phyloP scores from a whole-genome alignment of 2,113 vertebrate genomes.

The Peromyscus leucopus region DNA sequence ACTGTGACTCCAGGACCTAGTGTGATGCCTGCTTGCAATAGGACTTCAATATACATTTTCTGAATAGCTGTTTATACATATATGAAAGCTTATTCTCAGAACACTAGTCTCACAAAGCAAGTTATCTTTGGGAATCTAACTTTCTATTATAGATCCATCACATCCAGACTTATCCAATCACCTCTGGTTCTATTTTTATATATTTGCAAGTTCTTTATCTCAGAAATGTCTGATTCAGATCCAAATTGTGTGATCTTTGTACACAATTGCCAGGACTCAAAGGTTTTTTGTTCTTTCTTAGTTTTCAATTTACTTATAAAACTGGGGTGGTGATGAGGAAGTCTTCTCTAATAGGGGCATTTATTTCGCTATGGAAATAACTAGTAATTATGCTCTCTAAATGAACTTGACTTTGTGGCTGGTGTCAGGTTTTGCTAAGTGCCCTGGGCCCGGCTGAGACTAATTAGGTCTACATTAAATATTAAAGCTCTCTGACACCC shows the following conservation, averaged over 20 bases:
- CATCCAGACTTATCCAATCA: slow-evolving; percentile 21
- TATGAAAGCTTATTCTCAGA: slow-evolving; percentile 47
- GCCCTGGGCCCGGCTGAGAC: slow-evolving; percentile 88
- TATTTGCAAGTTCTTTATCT: slow-evolving; percentile 65
- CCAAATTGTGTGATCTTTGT: slow-evolving; percentile 84
- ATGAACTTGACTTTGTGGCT: slow-evolving; percentile 88
- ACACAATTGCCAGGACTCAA: slow-evolving; percentile 77
- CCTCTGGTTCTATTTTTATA: slow-evolving; percentile 65
- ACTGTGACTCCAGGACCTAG: not conserved
- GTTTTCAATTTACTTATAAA: slow-evolving; percentile 80
- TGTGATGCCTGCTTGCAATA: not conserved
- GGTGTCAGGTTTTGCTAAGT: slow-evolving; percentile 90
- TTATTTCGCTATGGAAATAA: slow-evolving; percentile 83
- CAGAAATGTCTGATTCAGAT: slow-evolving; percentile 83
- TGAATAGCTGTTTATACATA: slow-evolving; percentile 38
- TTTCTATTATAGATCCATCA: slow-evolving; percentile 53
- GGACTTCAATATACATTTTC: slow-evolving; percentile 1
- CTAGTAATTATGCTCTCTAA: slow-evolving; percentile 89
- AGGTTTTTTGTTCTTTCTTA: slow-evolving; percentile 57
- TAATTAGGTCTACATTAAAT: slow-evolving; percentile 92
- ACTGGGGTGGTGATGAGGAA: slow-evolving; percentile 69
- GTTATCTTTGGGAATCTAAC: slow-evolving; percentile 44
- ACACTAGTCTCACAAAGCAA: not conserved
- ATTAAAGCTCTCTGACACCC: slow-evolving; percentile 90
- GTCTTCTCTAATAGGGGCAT: slow-evolving; percentile 79